Evolutionary conservation across 2,888 invertebrate species (phyloP), one percentile per base, ranked within the genome.

Genomic region (Coenonympha arcania): DNA sequence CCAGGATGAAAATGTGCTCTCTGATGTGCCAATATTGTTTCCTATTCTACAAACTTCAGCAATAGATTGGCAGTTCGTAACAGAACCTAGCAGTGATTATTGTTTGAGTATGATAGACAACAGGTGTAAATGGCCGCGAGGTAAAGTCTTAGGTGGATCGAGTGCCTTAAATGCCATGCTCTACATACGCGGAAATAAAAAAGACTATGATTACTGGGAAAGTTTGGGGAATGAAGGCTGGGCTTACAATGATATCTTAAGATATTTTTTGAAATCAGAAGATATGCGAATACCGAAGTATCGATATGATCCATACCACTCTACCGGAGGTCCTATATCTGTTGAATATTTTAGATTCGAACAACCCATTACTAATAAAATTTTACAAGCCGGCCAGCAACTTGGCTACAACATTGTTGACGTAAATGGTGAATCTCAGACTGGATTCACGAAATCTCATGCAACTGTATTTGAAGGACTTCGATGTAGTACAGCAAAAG

Each of bases 161-260:
- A 94, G 95, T 64, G 92, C 92, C 1, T 78, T 96, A 2, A 96
- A 96, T 71, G 96, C 95, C 13, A 96, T 97, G 96, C 85, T 95
- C 51, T 96, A 96, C 65, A 87, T 95, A 0, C 85, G 96, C 46
- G 96, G 96, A 0, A 95, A 96, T 68, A 89, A 88, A 43, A 87
- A 81, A 2, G 96, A 96, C 69, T 97, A 95, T 71, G 94, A 97
- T 65, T 80, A 87, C n/a, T 97, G 96, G 96, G 92, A 90, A 15
- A 72, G 69, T 8, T 69, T 92, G 66, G 96, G 96, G 0, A 86
- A 91, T 62, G 69, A 77, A 0, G 95, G 93, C 1, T 97, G 97
- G 97, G 88, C 91, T 24, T 95, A 92, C 68, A 82, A 89, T 0
- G 90, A 90, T 43, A 86, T 95, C 0, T 73, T 95, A 26, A 90